Conservation (phyloP, 1,140 invertebrate species). For the Belonocnema kinseyi region DNA sequence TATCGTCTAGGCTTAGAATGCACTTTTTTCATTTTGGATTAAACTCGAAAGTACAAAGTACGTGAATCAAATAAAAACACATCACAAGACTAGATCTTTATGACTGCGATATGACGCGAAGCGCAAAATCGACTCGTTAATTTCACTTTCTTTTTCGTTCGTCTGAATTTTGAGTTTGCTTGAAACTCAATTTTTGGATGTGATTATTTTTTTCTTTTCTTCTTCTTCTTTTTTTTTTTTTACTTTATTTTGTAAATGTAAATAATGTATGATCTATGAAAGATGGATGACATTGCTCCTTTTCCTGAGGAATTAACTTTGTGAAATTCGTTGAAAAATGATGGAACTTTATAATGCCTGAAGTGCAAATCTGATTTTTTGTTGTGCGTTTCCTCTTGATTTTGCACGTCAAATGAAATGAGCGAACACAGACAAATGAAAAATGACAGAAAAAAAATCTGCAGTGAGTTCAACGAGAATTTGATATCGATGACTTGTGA, state of each 20-base stretch:
- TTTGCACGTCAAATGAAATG: constrained; percentile 34
- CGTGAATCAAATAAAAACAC: constrained; percentile 36
- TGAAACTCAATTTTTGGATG: background rate
- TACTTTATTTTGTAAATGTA: constrained; percentile 35
- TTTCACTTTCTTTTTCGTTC: background rate
- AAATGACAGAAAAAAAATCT: background rate
- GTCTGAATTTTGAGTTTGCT: constrained; percentile 1
- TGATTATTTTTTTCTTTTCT: background rate
- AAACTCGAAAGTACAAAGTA: constrained; percentile 38
- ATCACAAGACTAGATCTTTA: constrained; percentile 36
- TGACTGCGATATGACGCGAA: constrained; percentile 4
- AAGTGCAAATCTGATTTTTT: constrained; percentile 31
- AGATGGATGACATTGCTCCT: constrained; percentile 56
- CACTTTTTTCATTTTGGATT: constrained; percentile 29
- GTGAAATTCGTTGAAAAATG: constrained; percentile 16
- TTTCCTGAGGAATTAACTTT: constrained; percentile 39
- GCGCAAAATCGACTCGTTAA: constrained; percentile 1
- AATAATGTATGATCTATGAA: constrained; percentile 38
- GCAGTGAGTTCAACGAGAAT: constrained; percentile 39
- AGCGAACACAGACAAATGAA: constrained; percentile 1
- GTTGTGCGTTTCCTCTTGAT: constrained; percentile 27
- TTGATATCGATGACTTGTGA: constrained; percentile 37
- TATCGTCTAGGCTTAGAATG: constrained; percentile 21
- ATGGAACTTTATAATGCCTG: background rate
- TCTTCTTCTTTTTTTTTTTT: background rate